phyloP scores from a whole-genome alignment of 2,113 vertebrate genomes.

The Eudyptes chrysolophus region DNA sequence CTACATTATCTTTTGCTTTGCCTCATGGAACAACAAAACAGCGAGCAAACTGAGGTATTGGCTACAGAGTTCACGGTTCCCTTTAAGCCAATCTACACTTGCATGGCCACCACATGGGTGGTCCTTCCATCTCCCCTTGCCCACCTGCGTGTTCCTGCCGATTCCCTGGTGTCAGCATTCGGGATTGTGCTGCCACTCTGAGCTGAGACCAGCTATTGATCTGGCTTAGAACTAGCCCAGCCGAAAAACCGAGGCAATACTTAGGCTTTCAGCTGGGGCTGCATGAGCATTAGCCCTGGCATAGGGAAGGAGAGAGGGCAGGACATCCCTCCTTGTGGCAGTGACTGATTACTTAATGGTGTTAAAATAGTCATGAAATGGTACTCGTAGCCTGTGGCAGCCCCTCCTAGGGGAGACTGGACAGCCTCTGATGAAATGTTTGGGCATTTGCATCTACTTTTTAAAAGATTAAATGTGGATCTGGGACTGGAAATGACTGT shows the following conservation, averaged over 20 bases:
- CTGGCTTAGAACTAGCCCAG: not conserved
- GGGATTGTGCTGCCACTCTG: not conserved
- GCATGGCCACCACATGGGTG: not conserved
- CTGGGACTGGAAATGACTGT: not conserved
- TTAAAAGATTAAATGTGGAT: not conserved
- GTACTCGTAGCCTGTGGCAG: not conserved
- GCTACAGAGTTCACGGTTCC: not conserved
- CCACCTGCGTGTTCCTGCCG: not conserved
- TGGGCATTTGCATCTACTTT: not conserved
- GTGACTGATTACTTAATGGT: not conserved
- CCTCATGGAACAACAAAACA: not conserved
- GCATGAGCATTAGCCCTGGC: not conserved
- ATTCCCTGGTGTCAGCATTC: accelerated
- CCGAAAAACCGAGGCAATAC: accelerated
- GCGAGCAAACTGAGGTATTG: not conserved
- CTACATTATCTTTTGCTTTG: accelerated
- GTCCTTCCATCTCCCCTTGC: not conserved
- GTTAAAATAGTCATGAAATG: not conserved
- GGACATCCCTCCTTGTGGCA: not conserved
- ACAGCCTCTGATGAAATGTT: not conserved
- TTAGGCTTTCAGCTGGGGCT: too few species aligned
- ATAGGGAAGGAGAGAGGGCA: not conserved
- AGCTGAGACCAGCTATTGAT: not conserved
- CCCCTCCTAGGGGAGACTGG: not conserved
- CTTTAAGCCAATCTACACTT: too few species aligned